phyloP scores from a whole-genome alignment of 2,113 vertebrate species.

The Pterocles burchelli region DNA sequence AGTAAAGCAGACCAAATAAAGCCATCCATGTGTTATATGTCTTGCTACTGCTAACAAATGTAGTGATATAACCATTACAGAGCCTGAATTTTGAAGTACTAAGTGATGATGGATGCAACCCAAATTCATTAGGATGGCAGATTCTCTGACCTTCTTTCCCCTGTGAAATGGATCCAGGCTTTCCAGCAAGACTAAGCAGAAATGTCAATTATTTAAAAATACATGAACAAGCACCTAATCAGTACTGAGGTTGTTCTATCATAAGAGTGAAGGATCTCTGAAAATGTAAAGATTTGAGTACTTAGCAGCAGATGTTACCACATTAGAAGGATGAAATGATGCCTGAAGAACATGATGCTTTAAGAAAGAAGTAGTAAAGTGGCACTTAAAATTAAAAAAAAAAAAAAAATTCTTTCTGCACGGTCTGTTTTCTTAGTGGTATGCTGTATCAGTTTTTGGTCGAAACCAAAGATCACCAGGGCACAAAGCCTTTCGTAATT shows the following conservation, averaged over 20 bases:
- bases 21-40: neutral
- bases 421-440: neutral
- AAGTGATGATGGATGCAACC: neutral
- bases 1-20: conserved; percentile 4
- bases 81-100: neutral
- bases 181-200: neutral
- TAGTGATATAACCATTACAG: neutral
- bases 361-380: neutral
- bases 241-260: neutral
- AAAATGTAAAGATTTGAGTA: neutral
- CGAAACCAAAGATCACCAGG: neutral
- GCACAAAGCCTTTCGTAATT: neutral
- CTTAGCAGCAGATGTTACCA: neutral
- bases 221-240: neutral
- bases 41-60: neutral
- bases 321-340: neutral
- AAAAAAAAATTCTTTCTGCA: neutral
- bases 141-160: neutral
- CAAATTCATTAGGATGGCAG: neutral
- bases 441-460: neutral
- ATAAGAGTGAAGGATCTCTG: neutral
- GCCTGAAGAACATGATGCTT: neutral
- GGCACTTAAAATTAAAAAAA: neutral
- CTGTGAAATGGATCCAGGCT: neutral
- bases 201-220: neutral